Base-by-base conservation (phyloP, 2,888 invertebrate genomes). In the Orchesellides sinensis region DNA sequence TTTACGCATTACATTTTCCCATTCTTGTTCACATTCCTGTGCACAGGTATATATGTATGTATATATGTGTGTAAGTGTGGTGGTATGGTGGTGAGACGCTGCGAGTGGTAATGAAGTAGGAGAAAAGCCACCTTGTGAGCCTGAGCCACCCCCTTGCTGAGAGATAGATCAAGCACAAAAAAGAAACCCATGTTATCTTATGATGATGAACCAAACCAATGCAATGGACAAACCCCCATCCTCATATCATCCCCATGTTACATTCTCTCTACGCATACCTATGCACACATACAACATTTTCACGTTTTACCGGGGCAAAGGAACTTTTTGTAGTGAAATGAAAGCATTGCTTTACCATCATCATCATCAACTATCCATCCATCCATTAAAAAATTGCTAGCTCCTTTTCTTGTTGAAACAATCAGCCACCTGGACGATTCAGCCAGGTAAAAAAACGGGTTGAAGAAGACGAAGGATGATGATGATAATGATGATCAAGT, bases 401-500 rank as follows among this genome's bases (percentile, higher is more conserved):
- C 74, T 81, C 32, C 61, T 80, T n/a, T 79, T 79, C 63, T 66
- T 74, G 74, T 75, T 82, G 82, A 82, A 82, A 82, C 75, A 82
- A 82, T 82, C 75, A 82, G 82, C 82, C 82, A 82, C 82, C 82
- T 82, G 82, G 82, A 75, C 69, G 69, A 72, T 29, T 40, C n/a
- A n/a, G n/a, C n/a, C n/a, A n/a, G n/a, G n/a, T n/a, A 56, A 49
- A 19, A 70, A 17, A 49, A 59, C 40, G 40, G 21, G 45, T 45
- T 25, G 52, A 45, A 70, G 21, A 65, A 72, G 27, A 49, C 35
- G 5, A 17, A 49, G 19, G 56, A 56, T 56, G 25, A 56, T 56
- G 5, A 56, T 56, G 6, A 56, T 56, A 25, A 25, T 56, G 56
- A 40, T 5, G 40, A 8, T 5, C 17, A 49, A 17, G 19, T 2